Conservation (phyloP, 2,888 invertebrate genomes). For the Hipparchia sbordonii region DNA sequence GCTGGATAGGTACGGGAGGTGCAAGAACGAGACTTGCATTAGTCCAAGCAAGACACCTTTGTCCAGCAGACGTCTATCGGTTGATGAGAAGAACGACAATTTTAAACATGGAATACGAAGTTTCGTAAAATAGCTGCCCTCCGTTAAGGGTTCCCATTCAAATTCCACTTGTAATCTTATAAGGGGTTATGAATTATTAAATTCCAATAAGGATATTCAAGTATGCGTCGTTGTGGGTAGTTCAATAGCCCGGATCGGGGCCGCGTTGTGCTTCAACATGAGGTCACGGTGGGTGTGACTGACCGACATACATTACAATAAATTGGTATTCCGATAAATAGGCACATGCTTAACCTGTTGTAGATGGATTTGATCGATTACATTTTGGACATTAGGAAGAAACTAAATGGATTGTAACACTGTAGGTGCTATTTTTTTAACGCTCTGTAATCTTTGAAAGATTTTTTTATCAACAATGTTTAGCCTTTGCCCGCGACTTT, state of each 20-base stretch:
- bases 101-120: no score
- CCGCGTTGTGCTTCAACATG: not conserved
- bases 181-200: not conserved
- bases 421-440: no score
- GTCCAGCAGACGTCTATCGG: no score
- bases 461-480: no score
- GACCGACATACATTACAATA: slow-evolving; percentile 21
- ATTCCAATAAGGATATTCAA: slow-evolving; percentile 17
- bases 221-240: slow-evolving; percentile 9
- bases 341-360: not conserved
- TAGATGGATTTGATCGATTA: not conserved
- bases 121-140: not conserved
- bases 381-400: not conserved
- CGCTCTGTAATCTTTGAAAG: no score
- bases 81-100: no score
- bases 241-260: slow-evolving; percentile 19
- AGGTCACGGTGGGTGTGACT: slow-evolving; percentile 16
- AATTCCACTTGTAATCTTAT: not conserved
- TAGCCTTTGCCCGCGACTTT: no score
- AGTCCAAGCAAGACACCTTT: no score
- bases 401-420: no score
- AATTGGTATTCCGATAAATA: slow-evolving; percentile 13
- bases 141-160: not conserved
- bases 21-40: no score
- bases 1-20: no score